phyloP scores from a whole-genome alignment of 2,888 invertebrate species.

The Chouioia cunea region DNA sequence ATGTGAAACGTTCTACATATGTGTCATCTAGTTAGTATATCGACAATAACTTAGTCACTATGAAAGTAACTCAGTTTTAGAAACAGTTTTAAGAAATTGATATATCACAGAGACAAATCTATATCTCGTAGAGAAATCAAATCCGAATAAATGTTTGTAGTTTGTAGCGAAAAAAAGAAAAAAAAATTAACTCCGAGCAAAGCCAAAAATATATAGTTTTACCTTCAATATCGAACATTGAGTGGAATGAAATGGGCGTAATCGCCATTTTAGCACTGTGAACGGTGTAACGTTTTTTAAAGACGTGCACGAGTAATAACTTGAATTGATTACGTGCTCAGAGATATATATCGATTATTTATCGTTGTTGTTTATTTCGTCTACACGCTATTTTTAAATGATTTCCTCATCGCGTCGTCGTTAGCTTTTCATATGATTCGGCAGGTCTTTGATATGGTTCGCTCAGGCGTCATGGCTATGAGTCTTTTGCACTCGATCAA shows the following conservation, averaged over 20 bases:
- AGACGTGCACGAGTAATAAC: conserved; percentile 26
- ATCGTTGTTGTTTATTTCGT: not conserved
- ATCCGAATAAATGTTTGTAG: conserved; percentile 34
- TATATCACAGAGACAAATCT: conserved; percentile 23
- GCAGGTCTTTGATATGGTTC: not conserved
- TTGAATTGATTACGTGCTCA: conserved; percentile 17
- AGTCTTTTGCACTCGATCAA: not conserved
- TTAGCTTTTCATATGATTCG: conserved; percentile 26
- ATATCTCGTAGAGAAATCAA: conserved; percentile 34
- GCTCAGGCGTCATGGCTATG: not conserved
- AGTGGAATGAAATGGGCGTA: conserved; percentile 9
- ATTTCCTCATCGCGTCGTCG: conserved; percentile 20
- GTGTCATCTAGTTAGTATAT: conserved; percentile 44
- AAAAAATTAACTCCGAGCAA: too few relatives aligned
- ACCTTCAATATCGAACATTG: not conserved
- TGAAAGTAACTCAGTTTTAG: conserved; percentile 3
- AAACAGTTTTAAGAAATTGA: conserved; percentile 22
- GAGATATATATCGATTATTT: conserved; percentile 11
- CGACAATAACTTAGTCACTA: conserved; percentile 19
- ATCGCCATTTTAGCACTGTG: conserved; percentile 10
- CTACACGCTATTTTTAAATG: conserved; percentile 25
- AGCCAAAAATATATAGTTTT: not conserved
- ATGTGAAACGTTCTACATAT: conserved; percentile 42
- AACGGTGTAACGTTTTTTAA: not conserved
- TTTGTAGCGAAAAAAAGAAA: conserved; percentile 14